Evolutionary conservation across 2,888 invertebrate species (phyloP), one percentile per base, ranked within the genome.

Genomic region (Lepidocyrtinus sp.): DNA sequence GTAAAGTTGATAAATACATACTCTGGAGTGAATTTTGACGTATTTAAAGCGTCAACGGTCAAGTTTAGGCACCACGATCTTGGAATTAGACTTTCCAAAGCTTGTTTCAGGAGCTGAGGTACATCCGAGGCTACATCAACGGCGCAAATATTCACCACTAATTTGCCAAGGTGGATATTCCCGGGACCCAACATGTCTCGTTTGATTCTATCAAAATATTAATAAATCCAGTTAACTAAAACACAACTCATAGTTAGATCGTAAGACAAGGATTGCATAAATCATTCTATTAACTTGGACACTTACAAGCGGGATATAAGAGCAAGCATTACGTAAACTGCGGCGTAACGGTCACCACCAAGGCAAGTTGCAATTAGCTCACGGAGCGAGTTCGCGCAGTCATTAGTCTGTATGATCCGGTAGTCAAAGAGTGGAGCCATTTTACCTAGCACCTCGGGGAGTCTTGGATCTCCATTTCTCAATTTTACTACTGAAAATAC

Each of bases 241-340:
- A n/a, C 21, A 7, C 7, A 45, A 5, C 63, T 63, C 21, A 46
- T 61, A 7, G 21, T 21, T 15, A 21, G 7, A 24, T 24, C 55
- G 27, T 45, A n/a, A 12, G n/a, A 55, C 12, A 59, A 55, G n/a
- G n/a, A n/a, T n/a, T n/a, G n/a, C n/a, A n/a, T n/a, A n/a, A 50
- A 1, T 63, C 21, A 9, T 9, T 27, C 17, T 27, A 1, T 65
- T 7, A 25, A 65, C 2, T 26, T 36, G 36, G 5, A 7, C 36
- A 36, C 74, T 69, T 69, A 79, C 73, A 63, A 19, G 63, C 45
- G 17, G 2, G 79, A 15, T 17, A 46, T 25, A 21, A 79, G 19
- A 21, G 73, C 79, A 19, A 63, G 5, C 64, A 74, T 79, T 21
- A 50, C 68, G 26, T 79, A 79, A 7, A 59, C 64, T 25, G 74